Conservation (phyloP, 2,113 vertebrate genomes). For the Pelusios castaneus region DNA sequence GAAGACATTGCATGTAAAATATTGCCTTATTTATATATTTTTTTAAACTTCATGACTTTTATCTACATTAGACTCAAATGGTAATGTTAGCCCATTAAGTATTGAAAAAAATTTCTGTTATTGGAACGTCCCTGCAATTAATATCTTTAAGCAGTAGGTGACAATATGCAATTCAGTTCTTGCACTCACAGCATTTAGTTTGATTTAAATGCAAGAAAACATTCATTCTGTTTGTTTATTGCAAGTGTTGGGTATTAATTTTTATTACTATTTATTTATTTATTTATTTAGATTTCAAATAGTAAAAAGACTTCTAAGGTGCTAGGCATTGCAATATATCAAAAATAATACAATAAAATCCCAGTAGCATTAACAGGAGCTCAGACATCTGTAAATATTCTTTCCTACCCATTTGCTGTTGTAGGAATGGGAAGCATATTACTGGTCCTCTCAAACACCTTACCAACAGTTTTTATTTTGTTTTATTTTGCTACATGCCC, state of each 20-base stretch:
- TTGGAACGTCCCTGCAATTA: neutral
- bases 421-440: too few species aligned
- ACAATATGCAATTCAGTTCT: neutral
- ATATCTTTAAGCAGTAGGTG: neutral
- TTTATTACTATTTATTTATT: neutral
- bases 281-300: neutral
- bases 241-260: neutral
- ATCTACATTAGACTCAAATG: neutral
- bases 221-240: neutral
- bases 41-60: neutral
- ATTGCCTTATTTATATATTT: neutral
- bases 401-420: too few species aligned
- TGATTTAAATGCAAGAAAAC: neutral
- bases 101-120: neutral
- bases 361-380: too few species aligned
- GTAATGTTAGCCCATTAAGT: neutral
- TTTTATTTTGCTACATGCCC: too few species aligned
- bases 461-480: too few species aligned
- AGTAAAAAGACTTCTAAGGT: neutral
- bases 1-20: neutral
- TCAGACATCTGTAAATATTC: too few species aligned
- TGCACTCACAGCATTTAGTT: neutral
- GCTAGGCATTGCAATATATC: neutral
- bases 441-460: too few species aligned
- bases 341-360: too few species aligned